Base-by-base conservation (phyloP, 2,113 vertebrate species). In the Marmota monax region DNA sequence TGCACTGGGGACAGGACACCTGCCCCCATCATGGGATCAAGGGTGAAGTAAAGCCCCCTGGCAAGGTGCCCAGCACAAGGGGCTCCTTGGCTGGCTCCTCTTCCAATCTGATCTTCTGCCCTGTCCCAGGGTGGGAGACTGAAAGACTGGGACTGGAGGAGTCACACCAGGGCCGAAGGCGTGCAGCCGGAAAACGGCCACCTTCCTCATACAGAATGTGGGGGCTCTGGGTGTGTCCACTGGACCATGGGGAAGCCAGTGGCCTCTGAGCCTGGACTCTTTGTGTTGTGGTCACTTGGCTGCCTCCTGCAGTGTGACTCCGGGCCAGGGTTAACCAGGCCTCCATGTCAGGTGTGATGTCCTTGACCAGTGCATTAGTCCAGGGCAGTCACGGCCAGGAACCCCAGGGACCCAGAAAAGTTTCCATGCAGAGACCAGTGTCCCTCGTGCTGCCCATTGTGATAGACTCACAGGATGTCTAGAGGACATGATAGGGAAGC, bases 1-100 rank as follows among this genome's bases (percentile, higher is more conserved):
- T 90, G 45, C 1, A 20, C 10, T 0, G 1, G 45, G 39, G 18
- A 58, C 10, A 11, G 14, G 23, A 7, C 42, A 34, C 8, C 16
- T 16, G 22, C 13, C 12, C 9, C 34, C 25, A 22, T 23, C 12
- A 0, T 7, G 34, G 58, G 53, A 9, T 7, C 13, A 9, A 90
- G 70, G 10, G 29, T 1, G 1, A 45, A 0, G 12, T 3, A 3
- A 72, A 23, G 13, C 5, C 12, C 34, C 29, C 11, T 4, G 27
- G 65, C 51, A 25, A 20, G 51, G 42, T 14, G 29, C 73, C 65
- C 1, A 25, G 61, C 70, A 84, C 27, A 8, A 56, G 22, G 53
- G 1, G 14, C 18, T 82, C 51, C 20, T 3, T 7, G 51, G 51
- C 48, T 72, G 25, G 13, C 23, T 7, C 0, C 12, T 27, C 32